These are phyloP conservation scores for Ochropleura leucogaster DNA, from an alignment of 2,888 invertebrate genomes.

Conservation along the genomic window DNA sequence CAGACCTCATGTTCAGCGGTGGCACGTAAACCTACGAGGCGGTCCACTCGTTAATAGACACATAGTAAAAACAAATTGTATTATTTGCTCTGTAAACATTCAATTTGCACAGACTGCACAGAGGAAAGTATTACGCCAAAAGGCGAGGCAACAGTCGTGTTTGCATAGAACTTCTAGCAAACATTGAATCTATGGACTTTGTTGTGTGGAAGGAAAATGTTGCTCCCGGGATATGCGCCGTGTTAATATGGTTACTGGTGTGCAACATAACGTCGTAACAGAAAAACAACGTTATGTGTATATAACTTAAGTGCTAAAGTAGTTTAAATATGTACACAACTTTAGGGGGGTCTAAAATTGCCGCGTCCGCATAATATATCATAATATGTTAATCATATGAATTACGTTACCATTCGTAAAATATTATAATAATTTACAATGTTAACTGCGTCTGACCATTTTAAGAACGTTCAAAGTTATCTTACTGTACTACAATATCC, in stretches of 20 bases:
- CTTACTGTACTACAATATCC: too few relatives aligned
- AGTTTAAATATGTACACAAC: neutral
- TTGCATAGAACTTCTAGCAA: slow-evolving; percentile 64
- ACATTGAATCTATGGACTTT: slow-evolving; percentile 54
- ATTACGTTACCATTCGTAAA: too few relatives aligned
- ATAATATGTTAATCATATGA: too few relatives aligned
- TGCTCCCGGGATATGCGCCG: slow-evolving; percentile 39
- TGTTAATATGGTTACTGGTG: slow-evolving; percentile 55
- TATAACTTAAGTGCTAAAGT: neutral
- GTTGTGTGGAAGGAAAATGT: slow-evolving; percentile 61
- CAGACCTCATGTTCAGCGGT: too few relatives aligned
- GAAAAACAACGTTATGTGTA: slow-evolving; percentile 18
- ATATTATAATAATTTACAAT: too few relatives aligned
- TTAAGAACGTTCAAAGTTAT: too few relatives aligned
- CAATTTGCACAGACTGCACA: slow-evolving; percentile 65
- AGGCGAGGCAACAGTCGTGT: slow-evolving; percentile 54
- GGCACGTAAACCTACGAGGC: neutral
- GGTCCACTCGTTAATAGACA: slow-evolving; percentile 14
- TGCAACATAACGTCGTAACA: neutral
- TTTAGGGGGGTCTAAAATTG: neutral
- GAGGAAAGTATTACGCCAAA: slow-evolving; percentile 66
- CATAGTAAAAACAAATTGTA: slow-evolving; percentile 35
- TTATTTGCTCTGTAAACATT: slow-evolving; percentile 59
- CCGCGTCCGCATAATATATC: too few relatives aligned
- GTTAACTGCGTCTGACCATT: too few relatives aligned